phyloP scores from a whole-genome alignment of 92 coral and sea anemone species.

The Meandrina meandrites region DNA sequence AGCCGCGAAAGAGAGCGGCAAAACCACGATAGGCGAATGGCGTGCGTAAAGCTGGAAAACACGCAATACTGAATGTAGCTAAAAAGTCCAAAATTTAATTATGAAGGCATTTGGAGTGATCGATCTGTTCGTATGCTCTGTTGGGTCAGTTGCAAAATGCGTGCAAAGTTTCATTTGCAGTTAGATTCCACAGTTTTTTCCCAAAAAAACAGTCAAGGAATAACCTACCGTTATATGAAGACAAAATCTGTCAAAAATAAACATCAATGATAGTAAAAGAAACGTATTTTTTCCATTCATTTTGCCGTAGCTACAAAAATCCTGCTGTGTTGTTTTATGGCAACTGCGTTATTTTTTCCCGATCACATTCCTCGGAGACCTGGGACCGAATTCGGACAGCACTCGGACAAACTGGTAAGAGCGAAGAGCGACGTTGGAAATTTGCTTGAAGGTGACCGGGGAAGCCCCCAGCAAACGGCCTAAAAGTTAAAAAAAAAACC shows the following conservation, averaged over 20 bases:
- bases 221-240: slow-evolving; percentile 40
- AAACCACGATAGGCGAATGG: no score
- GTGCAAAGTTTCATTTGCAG: neutral
- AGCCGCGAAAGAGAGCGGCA: no score
- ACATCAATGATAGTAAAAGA: neutral
- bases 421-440: no score
- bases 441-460: no score
- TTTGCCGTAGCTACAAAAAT: neutral
- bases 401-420: neutral
- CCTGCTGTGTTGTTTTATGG: slow-evolving; percentile 10
- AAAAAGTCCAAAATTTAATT: no score
- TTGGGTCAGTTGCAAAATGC: no score
- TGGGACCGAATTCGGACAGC: neutral
- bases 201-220: neutral
- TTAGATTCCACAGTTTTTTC: neutral
- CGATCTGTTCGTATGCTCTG: no score
- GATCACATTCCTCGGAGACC: slow-evolving; percentile 5
- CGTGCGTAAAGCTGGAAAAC: no score
- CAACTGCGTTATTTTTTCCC: slow-evolving; percentile 24
- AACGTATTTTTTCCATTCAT: slow-evolving; percentile 10
- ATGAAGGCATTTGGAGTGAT: no score
- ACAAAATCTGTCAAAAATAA: slow-evolving; percentile 14
- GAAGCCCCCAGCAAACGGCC: no score
- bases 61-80: no score
- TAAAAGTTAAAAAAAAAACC: no score